Evolutionary conservation across 1,140 invertebrate species (phyloP).

Genomic region (Coenobita brevimanus): DNA sequence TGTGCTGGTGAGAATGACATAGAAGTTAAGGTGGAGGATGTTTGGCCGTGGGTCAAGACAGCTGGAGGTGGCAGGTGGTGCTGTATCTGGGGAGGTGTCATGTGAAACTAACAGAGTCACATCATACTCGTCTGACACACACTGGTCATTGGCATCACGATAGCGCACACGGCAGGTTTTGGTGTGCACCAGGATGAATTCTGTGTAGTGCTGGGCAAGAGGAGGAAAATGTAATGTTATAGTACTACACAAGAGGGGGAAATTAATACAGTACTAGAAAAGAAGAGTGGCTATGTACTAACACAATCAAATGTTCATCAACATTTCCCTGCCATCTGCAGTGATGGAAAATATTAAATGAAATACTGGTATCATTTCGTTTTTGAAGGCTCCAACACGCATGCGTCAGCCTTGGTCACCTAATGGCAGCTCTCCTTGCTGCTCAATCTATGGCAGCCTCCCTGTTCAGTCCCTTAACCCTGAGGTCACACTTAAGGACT

Average conservation of each 20-base stretch:
- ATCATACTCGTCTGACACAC: constrained; percentile 82
- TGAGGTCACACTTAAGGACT: too few species aligned
- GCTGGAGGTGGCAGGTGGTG: constrained; percentile 70
- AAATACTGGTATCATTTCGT: too few species aligned
- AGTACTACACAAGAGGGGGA: background rate
- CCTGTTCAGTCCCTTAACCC: too few species aligned
- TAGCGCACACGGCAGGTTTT: constrained; percentile 78
- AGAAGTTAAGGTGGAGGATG: constrained; percentile 81
- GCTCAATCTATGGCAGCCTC: too few species aligned
- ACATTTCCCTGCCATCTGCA: too few species aligned
- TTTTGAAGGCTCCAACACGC: too few species aligned
- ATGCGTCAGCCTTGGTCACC: too few species aligned
- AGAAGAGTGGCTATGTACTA: too few species aligned
- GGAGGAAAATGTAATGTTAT: background rate
- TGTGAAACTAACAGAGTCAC: constrained; percentile 76
- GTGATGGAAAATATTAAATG: too few species aligned
- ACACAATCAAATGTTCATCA: too few species aligned
- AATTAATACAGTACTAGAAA: too few species aligned
- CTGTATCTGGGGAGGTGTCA: constrained; percentile 70
- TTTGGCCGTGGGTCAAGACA: constrained; percentile 28
- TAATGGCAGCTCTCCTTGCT: too few species aligned
- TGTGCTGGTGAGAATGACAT: constrained; percentile 82
- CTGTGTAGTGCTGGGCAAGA: constrained; percentile 52
- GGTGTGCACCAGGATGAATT: constrained; percentile 75
- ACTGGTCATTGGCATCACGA: constrained; percentile 78